These are phyloP conservation scores for Phylloscopus trochiloides DNA, from an alignment of 2,113 vertebrate species.

Conservation along the genomic window DNA sequence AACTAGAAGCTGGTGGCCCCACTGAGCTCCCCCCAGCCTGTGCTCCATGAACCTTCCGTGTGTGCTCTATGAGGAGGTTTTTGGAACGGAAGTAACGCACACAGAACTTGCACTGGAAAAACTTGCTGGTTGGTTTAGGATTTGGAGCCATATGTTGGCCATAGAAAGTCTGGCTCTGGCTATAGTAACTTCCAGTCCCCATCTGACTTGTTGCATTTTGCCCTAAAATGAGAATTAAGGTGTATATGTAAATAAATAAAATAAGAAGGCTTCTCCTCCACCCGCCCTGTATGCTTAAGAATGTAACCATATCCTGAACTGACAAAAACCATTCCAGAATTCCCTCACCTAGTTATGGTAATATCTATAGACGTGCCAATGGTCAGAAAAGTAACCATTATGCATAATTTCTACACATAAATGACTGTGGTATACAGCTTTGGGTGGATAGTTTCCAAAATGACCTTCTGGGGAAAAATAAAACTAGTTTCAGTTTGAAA, in stretches of 20 bases:
- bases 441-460: not conserved
- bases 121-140: constrained; percentile 81
- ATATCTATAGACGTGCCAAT: not conserved
- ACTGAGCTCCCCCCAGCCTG: constrained; percentile 77
- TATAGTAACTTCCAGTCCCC: constrained; percentile 79
- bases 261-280: not conserved
- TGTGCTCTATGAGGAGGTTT: constrained; percentile 93
- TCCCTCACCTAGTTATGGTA: not conserved
- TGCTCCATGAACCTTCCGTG: constrained; percentile 90
- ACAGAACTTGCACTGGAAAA: constrained; percentile 98
- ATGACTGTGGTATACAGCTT: not conserved
- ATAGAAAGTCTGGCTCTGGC: constrained; percentile 82
- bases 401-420: not conserved
- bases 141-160: constrained; percentile 82
- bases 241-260: constrained; percentile 34
- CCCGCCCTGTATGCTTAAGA: not conserved
- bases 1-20: constrained; percentile 61
- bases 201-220: constrained; percentile 79
- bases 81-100: constrained; percentile 98
- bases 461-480: not conserved
- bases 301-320: not conserved
- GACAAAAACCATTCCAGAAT: not conserved
- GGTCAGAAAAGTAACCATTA: not conserved
- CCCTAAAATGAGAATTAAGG: constrained; percentile 78
- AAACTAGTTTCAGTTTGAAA: not conserved